Conservation (phyloP, 92 coral and sea anemone species). For the Blastomussa wellsi region DNA sequence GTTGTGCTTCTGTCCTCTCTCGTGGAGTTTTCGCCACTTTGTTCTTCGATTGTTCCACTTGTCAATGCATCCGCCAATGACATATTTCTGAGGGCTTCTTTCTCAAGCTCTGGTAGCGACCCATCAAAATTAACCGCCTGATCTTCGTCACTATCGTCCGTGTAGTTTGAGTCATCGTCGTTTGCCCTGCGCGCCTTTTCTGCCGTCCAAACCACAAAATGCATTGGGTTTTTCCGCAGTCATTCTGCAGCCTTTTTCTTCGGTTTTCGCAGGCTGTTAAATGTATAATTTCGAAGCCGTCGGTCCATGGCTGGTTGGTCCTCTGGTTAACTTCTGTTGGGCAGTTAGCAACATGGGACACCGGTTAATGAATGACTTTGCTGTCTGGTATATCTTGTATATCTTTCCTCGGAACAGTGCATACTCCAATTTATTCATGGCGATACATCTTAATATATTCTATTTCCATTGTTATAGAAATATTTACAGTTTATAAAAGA, state of each 20-base stretch:
- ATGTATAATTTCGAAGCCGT: slow-evolving; percentile 36
- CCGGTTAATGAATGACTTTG: slow-evolving; percentile 55
- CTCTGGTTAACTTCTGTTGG: slow-evolving; percentile 11
- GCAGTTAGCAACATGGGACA: no score
- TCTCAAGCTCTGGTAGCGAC: no score
- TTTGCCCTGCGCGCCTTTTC: background rate
- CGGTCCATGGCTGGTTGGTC: slow-evolving; percentile 54
- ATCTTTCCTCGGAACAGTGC: background rate
- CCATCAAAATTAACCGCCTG: background rate
- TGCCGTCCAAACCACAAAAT: slow-evolving; percentile 59
- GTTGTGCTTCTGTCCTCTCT: no score
- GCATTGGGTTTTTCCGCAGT: slow-evolving; percentile 52
- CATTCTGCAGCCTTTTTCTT: slow-evolving; percentile 46
- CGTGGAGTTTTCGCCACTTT: no score
- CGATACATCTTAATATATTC: slow-evolving; percentile 46
- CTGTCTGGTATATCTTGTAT: slow-evolving; percentile 50
- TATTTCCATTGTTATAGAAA: no score
- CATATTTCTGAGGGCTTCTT: no score
- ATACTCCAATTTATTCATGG: no score
- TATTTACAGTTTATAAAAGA: no score
- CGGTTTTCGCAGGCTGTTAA: slow-evolving; percentile 31
- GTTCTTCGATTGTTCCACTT: no score
- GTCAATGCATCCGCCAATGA: no score
- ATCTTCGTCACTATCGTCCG: background rate
- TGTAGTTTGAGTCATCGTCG: background rate